Evolutionary conservation across 2,888 invertebrate genomes (phyloP).

Genomic region (Andrena marginata): DNA sequence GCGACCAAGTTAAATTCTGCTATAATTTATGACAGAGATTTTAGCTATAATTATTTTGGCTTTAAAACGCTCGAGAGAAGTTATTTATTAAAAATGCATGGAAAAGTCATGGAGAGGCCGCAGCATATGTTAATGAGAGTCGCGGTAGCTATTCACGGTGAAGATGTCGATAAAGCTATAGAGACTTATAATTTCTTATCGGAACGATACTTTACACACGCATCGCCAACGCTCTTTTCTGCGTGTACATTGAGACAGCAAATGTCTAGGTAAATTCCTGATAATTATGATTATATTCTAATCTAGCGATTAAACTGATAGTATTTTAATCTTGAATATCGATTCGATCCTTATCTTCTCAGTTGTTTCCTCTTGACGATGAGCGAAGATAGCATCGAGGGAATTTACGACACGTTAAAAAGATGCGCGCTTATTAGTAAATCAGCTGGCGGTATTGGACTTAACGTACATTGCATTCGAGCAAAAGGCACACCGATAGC

Average conservation of each 20-base stretch:
- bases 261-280: slow-evolving; percentile 89
- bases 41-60: slow-evolving; percentile 99
- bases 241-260: slow-evolving; percentile 97
- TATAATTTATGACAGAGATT: slow-evolving; percentile 98
- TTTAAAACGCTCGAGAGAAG: slow-evolving; percentile 99
- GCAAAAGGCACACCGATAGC: slow-evolving; percentile 96
- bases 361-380: slow-evolving; percentile 98
- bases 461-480: slow-evolving; percentile 98
- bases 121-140: slow-evolving; percentile 99
- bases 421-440: slow-evolving; percentile 98
- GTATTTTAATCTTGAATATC: slow-evolving; percentile 4
- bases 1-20: slow-evolving; percentile 97
- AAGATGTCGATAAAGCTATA: slow-evolving; percentile 96
- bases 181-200: slow-evolving; percentile 98
- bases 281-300: slow-evolving; percentile 5
- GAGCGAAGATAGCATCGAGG: slow-evolving; percentile 97
- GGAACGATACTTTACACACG: slow-evolving; percentile 98
- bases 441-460: slow-evolving; percentile 98
- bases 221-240: slow-evolving; percentile 98
- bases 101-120: slow-evolving; percentile 97
- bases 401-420: slow-evolving; percentile 96
- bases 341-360: slow-evolving; percentile 32
- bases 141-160: slow-evolving; percentile 97
- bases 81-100: slow-evolving; percentile 96
- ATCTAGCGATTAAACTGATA: background rate